phyloP scores from a whole-genome alignment of 2,888 invertebrate genomes.

The Deilephila porcellus region DNA sequence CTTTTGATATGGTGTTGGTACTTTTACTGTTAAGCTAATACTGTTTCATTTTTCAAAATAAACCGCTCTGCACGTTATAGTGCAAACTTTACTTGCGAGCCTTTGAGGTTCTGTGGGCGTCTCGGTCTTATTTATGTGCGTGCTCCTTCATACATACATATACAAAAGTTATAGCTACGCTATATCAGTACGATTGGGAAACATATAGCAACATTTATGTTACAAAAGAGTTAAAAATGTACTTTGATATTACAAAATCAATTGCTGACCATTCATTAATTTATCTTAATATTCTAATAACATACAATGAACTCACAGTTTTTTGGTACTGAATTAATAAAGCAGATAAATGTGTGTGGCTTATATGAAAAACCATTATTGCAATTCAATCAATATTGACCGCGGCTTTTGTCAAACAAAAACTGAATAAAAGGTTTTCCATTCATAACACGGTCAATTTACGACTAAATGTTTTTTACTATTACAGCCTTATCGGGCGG shows the following conservation, averaged over 20 bases:
- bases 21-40: not conserved
- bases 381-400: not conserved
- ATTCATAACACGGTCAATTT: not conserved
- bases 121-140: constrained; percentile 63
- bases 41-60: constrained; percentile 30
- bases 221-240: not conserved
- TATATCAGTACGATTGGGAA: constrained; percentile 12
- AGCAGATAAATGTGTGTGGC: not conserved
- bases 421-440: not conserved
- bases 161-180: constrained; percentile 7
- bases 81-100: constrained; percentile 55
- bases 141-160: constrained; percentile 31
- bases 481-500: not conserved
- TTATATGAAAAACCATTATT: not conserved
- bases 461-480: not conserved
- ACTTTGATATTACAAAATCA: not conserved
- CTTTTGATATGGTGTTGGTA: not conserved
- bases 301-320: not conserved
- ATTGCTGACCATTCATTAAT: not conserved
- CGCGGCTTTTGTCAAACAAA: not conserved
- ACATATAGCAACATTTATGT: not conserved
- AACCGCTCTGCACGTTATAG: constrained; percentile 50
- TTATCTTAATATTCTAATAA: not conserved
- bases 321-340: constrained; percentile 2
- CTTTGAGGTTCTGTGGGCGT: constrained; percentile 57